These are phyloP conservation scores for Protodeltote pygarga DNA, from an alignment of 2,888 invertebrate species.

Conservation along the genomic window DNA sequence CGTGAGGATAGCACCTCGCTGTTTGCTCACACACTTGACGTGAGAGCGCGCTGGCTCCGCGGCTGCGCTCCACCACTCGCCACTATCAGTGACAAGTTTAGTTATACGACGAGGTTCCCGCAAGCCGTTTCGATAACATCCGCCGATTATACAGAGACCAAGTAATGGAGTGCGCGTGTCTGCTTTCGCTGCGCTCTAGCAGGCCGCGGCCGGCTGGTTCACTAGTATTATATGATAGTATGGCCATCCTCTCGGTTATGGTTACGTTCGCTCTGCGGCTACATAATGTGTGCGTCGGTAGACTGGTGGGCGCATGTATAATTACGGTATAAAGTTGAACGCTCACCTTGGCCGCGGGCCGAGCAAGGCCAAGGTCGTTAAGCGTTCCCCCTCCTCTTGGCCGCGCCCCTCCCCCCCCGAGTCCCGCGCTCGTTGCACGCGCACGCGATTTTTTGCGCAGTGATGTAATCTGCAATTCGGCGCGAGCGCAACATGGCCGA, in stretches of 20 bases:
- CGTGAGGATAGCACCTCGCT: slow-evolving; percentile 54
- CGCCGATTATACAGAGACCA: slow-evolving; percentile 26
- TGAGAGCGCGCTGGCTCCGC: slow-evolving; percentile 28
- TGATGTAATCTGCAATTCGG: slow-evolving; percentile 85
- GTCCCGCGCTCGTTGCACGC: slow-evolving; percentile 55
- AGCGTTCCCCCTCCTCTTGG: slow-evolving; percentile 53
- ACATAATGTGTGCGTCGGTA: slow-evolving; percentile 64
- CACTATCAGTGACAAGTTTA: slow-evolving; percentile 25
- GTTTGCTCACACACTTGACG: slow-evolving; percentile 57
- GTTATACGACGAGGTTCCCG: slow-evolving; percentile 23
- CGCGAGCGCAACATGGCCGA: slow-evolving; percentile 79
- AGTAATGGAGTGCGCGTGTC: slow-evolving; percentile 26
- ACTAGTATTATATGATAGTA: slow-evolving; percentile 2
- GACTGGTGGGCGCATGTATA: slow-evolving; percentile 83
- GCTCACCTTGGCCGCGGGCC: slow-evolving; percentile 82
- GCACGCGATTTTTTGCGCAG: slow-evolving; percentile 78
- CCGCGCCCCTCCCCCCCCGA: slow-evolving; percentile 41
- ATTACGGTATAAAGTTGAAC: slow-evolving; percentile 73
- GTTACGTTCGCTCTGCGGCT: slow-evolving; percentile 41
- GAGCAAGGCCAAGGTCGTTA: slow-evolving; percentile 84
- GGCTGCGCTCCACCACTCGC: slow-evolving; percentile 6
- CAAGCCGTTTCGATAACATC: slow-evolving; percentile 25
- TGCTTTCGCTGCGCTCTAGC: slow-evolving; percentile 14
- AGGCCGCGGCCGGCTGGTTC: neutral
- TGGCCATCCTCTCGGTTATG: slow-evolving; percentile 39